Evolutionary conservation across 1,140 invertebrate genomes (phyloP).

Genomic region (Dreissena polymorpha): DNA sequence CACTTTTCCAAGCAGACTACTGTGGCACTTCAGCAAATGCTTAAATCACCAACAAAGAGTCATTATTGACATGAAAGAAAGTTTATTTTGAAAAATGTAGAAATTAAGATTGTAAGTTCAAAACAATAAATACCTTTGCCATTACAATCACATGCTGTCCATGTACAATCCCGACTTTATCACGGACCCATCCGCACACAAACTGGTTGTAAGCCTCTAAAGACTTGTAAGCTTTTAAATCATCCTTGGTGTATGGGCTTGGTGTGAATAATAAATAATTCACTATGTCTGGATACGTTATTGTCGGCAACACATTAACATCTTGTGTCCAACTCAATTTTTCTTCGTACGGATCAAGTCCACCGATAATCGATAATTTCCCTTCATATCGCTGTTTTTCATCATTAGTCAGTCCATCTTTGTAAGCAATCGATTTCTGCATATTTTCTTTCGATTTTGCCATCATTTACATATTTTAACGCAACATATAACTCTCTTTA

Average conservation of each 20-base stretch:
- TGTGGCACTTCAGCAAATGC: too few species aligned
- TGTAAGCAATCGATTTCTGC: not conserved
- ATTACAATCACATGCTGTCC: not conserved
- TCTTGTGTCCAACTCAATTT: conserved; percentile 1
- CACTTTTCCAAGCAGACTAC: too few species aligned
- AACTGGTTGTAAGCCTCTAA: conserved; percentile 64
- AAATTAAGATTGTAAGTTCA: too few species aligned
- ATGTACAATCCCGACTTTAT: conserved; percentile 3
- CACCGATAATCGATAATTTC: conserved; percentile 31
- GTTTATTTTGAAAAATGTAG: too few species aligned
- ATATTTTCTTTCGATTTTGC: not conserved
- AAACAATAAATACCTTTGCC: not conserved
- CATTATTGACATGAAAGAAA: too few species aligned
- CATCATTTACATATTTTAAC: not conserved
- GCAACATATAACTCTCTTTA: not conserved
- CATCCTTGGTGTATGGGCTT: conserved; percentile 54
- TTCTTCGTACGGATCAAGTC: conserved; percentile 15
- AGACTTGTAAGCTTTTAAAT: conserved; percentile 55
- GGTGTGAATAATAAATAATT: conserved; percentile 51
- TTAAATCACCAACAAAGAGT: too few species aligned
- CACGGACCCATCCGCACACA: conserved; percentile 60
- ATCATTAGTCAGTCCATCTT: not conserved
- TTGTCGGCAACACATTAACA: not conserved
- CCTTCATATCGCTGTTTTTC: conserved; percentile 18
- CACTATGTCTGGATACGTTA: conserved; percentile 51